A percentile compares a stretch with the other conserved stretches of the same genome.
phyloP scores from a whole-genome alignment of 2,113 vertebrate species.

The Osmerus eperlanus region DNA sequence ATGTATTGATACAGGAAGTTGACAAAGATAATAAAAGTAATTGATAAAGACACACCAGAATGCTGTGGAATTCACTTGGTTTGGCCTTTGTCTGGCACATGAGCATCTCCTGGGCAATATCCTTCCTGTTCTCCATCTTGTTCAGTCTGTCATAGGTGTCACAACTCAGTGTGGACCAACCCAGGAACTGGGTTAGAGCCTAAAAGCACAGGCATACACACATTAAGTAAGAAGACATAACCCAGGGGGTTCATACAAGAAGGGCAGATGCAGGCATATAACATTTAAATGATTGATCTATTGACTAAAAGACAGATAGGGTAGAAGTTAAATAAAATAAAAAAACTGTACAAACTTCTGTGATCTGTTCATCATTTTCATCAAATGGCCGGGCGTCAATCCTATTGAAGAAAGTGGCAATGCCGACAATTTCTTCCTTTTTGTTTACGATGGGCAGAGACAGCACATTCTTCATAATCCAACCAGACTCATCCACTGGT shows the following conservation, averaged over 20 bases:
- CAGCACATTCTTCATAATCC: constrained; percentile 79
- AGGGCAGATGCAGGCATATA: not conserved
- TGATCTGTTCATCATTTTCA: constrained; percentile 79
- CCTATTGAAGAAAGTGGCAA: constrained; percentile 83
- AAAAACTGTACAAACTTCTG: constrained; percentile 67
- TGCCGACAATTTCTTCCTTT: constrained; percentile 84
- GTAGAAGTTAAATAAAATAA: not conserved
- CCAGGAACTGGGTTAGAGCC: constrained; percentile 83
- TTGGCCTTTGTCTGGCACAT: constrained; percentile 87
- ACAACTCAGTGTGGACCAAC: constrained; percentile 84
- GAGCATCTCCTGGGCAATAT: constrained; percentile 95
- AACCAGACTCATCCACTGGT: constrained; percentile 78
- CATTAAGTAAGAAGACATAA: not conserved
- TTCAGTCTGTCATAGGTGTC: constrained; percentile 94
- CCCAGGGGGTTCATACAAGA: not conserved
- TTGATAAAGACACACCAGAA: constrained; percentile 73
- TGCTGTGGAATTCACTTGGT: constrained; percentile 76
- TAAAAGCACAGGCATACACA: constrained; percentile 28
- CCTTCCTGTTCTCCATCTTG: constrained; percentile 88
- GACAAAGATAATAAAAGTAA: too few relatives aligned
- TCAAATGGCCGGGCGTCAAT: constrained; percentile 83
- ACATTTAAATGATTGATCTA: not conserved
- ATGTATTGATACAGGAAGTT: too few relatives aligned
- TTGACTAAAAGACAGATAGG: not conserved
- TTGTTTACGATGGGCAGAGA: constrained; percentile 86